Percentiles rank a stretch among this genome's conserved stretches.
Conservation (phyloP, 2,797 vertebrate genomes). For the Molossus molossus region DNA sequence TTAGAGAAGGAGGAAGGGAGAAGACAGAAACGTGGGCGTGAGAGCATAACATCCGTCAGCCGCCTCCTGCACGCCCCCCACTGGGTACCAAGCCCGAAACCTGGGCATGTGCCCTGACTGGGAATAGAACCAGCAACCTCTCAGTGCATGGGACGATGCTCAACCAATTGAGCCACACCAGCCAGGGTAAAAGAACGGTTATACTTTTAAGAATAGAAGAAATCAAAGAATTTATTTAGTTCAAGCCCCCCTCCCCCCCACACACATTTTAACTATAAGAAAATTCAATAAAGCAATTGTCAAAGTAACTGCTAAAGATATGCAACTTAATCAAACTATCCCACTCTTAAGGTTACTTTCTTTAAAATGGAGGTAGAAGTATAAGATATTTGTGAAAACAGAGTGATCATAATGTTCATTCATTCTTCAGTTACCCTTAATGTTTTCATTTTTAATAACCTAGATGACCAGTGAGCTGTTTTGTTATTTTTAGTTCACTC, state of each 20-base stretch:
- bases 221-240: background rate
- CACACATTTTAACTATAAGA: background rate
- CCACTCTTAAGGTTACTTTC: background rate
- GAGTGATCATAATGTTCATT: background rate
- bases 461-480: background rate
- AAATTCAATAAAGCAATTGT: background rate
- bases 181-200: background rate
- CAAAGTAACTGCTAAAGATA: background rate
- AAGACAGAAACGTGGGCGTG: too few relatives aligned
- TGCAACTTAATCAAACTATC: background rate
- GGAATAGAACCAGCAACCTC: too few relatives aligned
- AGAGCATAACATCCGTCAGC: too few relatives aligned
- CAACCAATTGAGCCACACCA: too few relatives aligned
- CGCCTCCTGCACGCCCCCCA: too few relatives aligned
- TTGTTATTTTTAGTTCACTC: constrained; percentile 39
- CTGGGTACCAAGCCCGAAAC: too few relatives aligned
- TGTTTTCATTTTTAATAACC: constrained; percentile 36
- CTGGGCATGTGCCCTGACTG: too few relatives aligned
- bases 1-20: too few relatives aligned
- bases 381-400: background rate
- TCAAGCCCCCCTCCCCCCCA: background rate
- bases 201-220: constrained; percentile 16
- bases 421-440: background rate
- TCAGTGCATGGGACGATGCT: too few relatives aligned
- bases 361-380: background rate